Base-by-base conservation (phyloP, 2,888 invertebrate genomes). In the Conops quadrifasciatus region DNA sequence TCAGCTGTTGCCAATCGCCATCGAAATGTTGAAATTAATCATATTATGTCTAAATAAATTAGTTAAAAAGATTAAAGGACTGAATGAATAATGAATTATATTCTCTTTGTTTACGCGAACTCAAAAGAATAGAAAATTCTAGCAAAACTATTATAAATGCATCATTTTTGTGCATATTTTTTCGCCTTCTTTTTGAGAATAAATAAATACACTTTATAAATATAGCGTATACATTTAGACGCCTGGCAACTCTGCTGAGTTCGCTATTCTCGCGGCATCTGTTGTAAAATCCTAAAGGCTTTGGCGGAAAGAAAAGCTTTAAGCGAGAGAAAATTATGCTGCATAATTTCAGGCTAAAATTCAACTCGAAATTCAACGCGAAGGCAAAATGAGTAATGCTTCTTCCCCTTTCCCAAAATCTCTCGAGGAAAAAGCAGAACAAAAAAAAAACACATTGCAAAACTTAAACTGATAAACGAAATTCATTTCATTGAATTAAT, bases 181-280 rank as follows among this genome's bases (percentile, higher is more conserved):
- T n/a, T n/a, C n/a, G n/a, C n/a, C n/a, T n/a, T n/a, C n/a, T n/a
- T n/a, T n/a, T n/a, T n/a, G n/a, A n/a, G n/a, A n/a, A n/a, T n/a
- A n/a, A n/a, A n/a, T n/a, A n/a, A n/a, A n/a, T n/a, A n/a, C n/a
- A n/a, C n/a, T n/a, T n/a, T n/a, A n/a, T n/a, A n/a, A n/a, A n/a
- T n/a, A n/a, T n/a, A n/a, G n/a, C n/a, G n/a, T n/a, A n/a, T n/a
- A n/a, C n/a, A n/a, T 62, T 36, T 62, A 15, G 2, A 36, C 21
- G 43, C n/a, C 36, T 62, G 62, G 62, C 62, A 62, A 62, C 24
- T 30, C 43, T 45, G 21, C 13, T 62, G 1, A 4, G 26, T 30
- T 60, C n/a, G 2, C n/a, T n/a, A 60, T 21, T n/a, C 19, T 47
- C n/a, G 36, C 16, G 65, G 19, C 65, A 51, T 49, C 65, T 65